These are phyloP conservation scores for Sinocyclocheilus grahami DNA, from an alignment of 2,113 vertebrate species.

Conservation along the genomic window DNA sequence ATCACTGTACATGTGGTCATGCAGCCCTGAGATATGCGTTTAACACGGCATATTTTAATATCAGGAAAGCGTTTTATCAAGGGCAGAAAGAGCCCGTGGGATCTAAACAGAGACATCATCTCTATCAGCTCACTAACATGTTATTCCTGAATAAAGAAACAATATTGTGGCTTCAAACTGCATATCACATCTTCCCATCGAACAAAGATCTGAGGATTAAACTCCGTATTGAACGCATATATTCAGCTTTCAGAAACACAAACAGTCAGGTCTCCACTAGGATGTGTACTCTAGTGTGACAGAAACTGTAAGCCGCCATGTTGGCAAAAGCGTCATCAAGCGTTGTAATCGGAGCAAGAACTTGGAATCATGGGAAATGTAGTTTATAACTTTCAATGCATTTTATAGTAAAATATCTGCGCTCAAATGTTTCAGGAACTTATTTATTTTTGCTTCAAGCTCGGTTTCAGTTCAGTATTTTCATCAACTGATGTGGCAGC, in stretches of 20 bases:
- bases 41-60: conserved; percentile 63
- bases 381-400: conserved; percentile 9
- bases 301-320: conserved; percentile 64
- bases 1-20: conserved; percentile 54
- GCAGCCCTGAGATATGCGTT: conserved; percentile 49
- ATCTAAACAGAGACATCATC: conserved; percentile 47
- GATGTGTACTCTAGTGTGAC: conserved; percentile 8
- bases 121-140: conserved; percentile 53
- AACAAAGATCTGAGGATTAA: background rate
- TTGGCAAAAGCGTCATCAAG: conserved; percentile 59
- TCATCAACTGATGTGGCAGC: too few relatives aligned
- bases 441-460: background rate
- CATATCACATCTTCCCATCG: too few relatives aligned
- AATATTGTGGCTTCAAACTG: background rate
- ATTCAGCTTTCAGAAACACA: background rate
- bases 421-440: background rate
- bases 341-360: background rate
- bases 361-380: conserved; percentile 66
- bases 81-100: conserved; percentile 44
- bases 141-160: background rate
- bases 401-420: background rate
- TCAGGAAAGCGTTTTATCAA: conserved; percentile 53
- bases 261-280: background rate
- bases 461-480: too few relatives aligned
- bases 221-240: background rate